Conservation (phyloP, 1,140 invertebrate genomes). For the Ceratoteleas bidentatus region DNA sequence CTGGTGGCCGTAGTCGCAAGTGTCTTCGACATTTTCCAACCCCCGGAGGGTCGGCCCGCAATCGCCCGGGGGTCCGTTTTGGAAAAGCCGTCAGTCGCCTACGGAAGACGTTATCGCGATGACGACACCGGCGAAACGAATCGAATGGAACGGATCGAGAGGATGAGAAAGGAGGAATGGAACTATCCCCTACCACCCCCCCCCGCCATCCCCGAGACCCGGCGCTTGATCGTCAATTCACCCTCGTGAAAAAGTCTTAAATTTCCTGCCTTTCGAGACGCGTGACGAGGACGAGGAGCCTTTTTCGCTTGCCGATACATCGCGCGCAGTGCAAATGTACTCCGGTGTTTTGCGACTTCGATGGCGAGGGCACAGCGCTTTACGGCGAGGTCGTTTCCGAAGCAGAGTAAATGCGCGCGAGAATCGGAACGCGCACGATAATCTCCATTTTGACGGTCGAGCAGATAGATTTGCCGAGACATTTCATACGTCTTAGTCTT, state of each 20-base stretch:
- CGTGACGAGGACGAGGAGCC: constrained; percentile 58
- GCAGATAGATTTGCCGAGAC: too few relatives aligned
- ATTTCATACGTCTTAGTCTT: too few relatives aligned
- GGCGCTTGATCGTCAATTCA: constrained; percentile 61
- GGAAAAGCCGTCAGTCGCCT: constrained; percentile 61
- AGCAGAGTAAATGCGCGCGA: too few relatives aligned
- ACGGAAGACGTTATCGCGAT: constrained; percentile 61
- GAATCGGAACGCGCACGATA: too few relatives aligned
- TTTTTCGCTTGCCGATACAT: constrained; percentile 40
- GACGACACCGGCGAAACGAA: constrained; percentile 47
- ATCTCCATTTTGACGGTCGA: too few relatives aligned
- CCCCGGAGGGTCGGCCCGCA: constrained; percentile 48
- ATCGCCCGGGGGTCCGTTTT: constrained; percentile 69
- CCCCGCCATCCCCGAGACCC: constrained; percentile 8
- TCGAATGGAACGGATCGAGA: constrained; percentile 62
- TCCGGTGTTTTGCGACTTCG: constrained; percentile 19
- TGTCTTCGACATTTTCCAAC: constrained; percentile 50
- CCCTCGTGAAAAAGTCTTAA: constrained; percentile 64
- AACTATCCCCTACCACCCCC: too few relatives aligned
- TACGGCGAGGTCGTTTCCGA: too few relatives aligned
- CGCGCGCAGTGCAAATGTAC: constrained; percentile 24
- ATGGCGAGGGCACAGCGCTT: neutral
- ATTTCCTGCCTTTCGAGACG: constrained; percentile 59
- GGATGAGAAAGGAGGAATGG: constrained; percentile 18
- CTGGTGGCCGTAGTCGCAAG: constrained; percentile 71